A percentile compares a stretch with the other conserved stretches of the same genome.
phyloP scores from a whole-genome alignment of 2,113 vertebrate genomes.

The Strix uralensis region DNA sequence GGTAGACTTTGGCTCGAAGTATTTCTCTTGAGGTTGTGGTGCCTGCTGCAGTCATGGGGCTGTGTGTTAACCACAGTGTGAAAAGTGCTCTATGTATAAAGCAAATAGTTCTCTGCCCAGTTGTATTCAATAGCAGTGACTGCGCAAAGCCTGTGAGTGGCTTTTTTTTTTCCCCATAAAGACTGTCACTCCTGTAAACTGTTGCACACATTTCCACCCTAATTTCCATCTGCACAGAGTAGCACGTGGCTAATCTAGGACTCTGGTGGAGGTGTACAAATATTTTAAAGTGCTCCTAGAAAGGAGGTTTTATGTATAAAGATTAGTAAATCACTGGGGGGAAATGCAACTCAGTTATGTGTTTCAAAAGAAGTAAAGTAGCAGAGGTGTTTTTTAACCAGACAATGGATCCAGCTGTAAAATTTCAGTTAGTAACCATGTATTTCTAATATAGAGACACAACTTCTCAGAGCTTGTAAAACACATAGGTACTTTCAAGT shows the following conservation, averaged over 20 bases:
- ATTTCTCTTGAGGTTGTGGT: not conserved
- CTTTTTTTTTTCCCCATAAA: not conserved
- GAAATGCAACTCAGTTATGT: not conserved
- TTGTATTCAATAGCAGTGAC: not conserved
- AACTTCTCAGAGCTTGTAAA: not conserved
- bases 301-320: not conserved
- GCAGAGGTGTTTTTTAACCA: not conserved
- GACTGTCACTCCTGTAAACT: not conserved
- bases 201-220: not conserved
- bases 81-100: not conserved
- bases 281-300: not conserved
- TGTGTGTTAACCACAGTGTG: not conserved
- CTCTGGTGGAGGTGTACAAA: not conserved
- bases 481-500: not conserved
- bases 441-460: not conserved
- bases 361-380: not conserved
- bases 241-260: not conserved
- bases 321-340: not conserved
- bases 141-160: not conserved
- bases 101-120: not conserved
- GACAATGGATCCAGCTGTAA: not conserved
- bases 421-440: not conserved
- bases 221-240: not conserved
- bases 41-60: not conserved
- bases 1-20: not conserved